These are phyloP conservation scores for Planococcus citri DNA, from an alignment of 1,140 invertebrate species.

Conservation along the genomic window DNA sequence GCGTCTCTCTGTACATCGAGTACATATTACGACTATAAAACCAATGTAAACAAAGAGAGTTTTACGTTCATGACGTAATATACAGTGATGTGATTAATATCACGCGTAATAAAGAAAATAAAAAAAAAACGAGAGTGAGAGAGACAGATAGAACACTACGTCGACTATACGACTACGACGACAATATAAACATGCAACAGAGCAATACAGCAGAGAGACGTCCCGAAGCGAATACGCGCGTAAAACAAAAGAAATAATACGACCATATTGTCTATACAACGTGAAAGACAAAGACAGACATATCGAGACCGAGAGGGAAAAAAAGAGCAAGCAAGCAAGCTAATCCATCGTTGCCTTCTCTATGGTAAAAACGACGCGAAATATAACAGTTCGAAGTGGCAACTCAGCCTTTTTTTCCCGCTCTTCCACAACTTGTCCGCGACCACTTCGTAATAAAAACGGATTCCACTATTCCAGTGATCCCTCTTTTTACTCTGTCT, in stretches of 20 bases:
- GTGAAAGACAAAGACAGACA: background rate
- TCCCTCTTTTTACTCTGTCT: background rate
- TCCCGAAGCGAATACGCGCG: background rate
- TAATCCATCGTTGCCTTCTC: background rate
- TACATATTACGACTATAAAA: background rate
- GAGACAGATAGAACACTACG: too few species aligned
- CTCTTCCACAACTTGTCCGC: background rate
- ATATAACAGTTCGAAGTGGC: background rate
- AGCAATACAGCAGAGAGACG: background rate
- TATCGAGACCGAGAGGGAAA: too few species aligned
- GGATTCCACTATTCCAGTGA: background rate
- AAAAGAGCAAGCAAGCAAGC: background rate
- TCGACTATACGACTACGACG: too few species aligned
- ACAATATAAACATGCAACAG: background rate
- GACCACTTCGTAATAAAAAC: background rate
- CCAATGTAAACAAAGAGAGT: background rate
- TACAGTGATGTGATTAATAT: background rate
- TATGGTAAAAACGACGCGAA: background rate
- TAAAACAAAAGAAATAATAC: constrained; percentile 8
- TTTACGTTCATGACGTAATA: background rate
- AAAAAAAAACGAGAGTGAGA: too few species aligned
- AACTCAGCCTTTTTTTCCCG: background rate
- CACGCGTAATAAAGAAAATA: background rate
- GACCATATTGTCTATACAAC: background rate
- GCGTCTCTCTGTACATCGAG: background rate